Evolutionary conservation across 2,113 vertebrate genomes (phyloP).

Genomic region (Alectura lathami): DNA sequence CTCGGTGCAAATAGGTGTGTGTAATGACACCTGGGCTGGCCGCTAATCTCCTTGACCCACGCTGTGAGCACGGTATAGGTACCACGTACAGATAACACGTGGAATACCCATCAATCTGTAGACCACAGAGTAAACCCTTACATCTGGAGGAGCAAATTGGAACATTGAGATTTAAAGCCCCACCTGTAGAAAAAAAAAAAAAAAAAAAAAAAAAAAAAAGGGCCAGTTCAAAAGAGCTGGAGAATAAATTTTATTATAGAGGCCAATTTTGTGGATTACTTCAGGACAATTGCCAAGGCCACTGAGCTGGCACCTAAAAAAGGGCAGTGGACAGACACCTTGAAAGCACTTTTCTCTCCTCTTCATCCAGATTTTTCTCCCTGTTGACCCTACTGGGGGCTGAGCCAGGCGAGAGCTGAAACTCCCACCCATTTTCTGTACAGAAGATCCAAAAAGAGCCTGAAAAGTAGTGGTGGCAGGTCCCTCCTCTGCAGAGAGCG

Average conservation of each 20-base stretch:
- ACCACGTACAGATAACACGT: constrained; percentile 76
- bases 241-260: not conserved
- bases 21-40: not conserved
- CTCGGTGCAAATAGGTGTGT: rapidly evolving
- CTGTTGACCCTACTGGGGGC: rapidly evolving
- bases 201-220: no score
- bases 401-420: not conserved
- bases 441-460: not conserved
- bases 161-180: constrained; percentile 73
- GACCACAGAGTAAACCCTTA: constrained; percentile 84
- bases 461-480: not conserved
- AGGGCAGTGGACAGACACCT: not conserved
- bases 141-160: constrained; percentile 78
- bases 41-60: not conserved
- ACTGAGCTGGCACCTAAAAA: rapidly evolving
- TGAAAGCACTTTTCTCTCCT: not conserved
- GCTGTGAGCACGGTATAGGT: not conserved
- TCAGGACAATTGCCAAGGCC: not conserved
- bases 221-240: not conserved
- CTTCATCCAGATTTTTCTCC: not conserved
- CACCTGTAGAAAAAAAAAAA: constrained; percentile 57
- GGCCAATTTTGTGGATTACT: not conserved
- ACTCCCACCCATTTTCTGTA: not conserved
- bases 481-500: not conserved
- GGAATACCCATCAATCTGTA: constrained; percentile 81